Percentiles rank a stretch among this genome's conserved stretches.
Evolutionary conservation across 2,113 vertebrate genomes (phyloP).

Genomic region (Penelope pileata): DNA sequence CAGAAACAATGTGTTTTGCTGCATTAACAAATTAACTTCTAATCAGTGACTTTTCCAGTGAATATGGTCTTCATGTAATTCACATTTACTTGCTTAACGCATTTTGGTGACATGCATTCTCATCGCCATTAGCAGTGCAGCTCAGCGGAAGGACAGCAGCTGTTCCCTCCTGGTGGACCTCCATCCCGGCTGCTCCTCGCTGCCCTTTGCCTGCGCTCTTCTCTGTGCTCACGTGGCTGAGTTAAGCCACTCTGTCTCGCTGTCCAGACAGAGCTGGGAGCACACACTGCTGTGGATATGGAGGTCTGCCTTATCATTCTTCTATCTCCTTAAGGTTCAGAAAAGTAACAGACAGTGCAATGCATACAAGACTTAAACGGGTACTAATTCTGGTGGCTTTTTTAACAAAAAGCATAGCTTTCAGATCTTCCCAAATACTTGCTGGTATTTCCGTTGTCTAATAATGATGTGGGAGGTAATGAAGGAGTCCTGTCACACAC

Average conservation of each 20-base stretch:
- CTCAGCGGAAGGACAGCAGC: background rate
- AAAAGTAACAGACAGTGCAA: no score
- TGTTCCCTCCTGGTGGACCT: background rate
- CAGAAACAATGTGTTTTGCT: constrained; percentile 79
- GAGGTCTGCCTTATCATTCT: background rate
- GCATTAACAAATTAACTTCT: constrained; percentile 86
- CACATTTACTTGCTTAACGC: constrained; percentile 6
- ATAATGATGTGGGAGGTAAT: background rate
- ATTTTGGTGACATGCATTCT: background rate
- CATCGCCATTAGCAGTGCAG: background rate
- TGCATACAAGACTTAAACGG: background rate
- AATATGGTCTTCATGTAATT: constrained; percentile 33
- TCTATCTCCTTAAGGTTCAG: background rate
- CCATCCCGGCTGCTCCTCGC: background rate
- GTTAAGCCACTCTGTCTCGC: background rate
- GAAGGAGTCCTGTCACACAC: background rate
- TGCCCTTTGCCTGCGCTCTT: background rate
- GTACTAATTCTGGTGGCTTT: background rate
- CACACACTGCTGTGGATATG: background rate
- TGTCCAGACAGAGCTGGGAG: background rate
- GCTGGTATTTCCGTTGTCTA: background rate
- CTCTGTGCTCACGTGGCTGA: background rate
- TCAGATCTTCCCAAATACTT: background rate
- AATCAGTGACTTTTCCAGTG: constrained; percentile 68
- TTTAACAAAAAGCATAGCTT: background rate